Evolutionary conservation across 1,140 invertebrate species (phyloP).

Genomic region (Chymomyza costata): DNA sequence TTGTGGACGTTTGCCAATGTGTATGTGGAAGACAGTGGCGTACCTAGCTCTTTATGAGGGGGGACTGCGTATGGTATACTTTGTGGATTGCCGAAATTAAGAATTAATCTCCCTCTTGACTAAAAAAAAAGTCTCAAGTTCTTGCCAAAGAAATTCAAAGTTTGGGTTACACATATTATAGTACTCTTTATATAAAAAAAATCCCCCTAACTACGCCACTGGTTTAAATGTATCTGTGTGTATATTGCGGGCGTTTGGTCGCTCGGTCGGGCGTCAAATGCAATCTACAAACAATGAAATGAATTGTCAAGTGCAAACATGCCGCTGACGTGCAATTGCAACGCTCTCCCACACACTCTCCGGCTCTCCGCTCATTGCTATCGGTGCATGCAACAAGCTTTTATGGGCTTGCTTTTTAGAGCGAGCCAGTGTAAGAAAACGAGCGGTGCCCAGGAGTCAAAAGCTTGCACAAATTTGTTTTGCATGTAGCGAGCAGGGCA

Average conservation of each 20-base stretch:
- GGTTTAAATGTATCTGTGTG: background rate
- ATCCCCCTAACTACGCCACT: too few species aligned
- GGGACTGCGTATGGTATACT: too few species aligned
- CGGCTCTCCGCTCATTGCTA: background rate
- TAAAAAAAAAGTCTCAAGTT: too few species aligned
- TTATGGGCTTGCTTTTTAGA: conserved; percentile 42
- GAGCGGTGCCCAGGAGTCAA: conserved; percentile 15
- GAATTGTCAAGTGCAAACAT: conserved; percentile 74
- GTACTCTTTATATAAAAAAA: too few species aligned
- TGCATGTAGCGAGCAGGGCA: conserved; percentile 54
- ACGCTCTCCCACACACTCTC: conserved; percentile 9
- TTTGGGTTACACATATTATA: too few species aligned
- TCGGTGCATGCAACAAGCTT: conserved; percentile 30
- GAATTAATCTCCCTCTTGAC: too few species aligned
- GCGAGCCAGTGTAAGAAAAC: background rate
- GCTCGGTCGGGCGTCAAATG: conserved; percentile 47
- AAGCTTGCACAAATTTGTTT: conserved; percentile 45
- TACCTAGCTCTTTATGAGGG: conserved; percentile 11
- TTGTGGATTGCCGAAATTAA: background rate
- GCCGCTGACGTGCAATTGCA: conserved; percentile 66
- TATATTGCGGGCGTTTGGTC: background rate
- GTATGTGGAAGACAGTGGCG: conserved; percentile 14
- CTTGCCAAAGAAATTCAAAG: too few species aligned
- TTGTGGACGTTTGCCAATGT: too few species aligned
- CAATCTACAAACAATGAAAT: conserved; percentile 74